A percentile compares a stretch with the other conserved stretches of the same genome.
These are phyloP conservation scores for Rhagonycha lutea DNA, from an alignment of 2,888 invertebrate species.

Conservation along the genomic window DNA sequence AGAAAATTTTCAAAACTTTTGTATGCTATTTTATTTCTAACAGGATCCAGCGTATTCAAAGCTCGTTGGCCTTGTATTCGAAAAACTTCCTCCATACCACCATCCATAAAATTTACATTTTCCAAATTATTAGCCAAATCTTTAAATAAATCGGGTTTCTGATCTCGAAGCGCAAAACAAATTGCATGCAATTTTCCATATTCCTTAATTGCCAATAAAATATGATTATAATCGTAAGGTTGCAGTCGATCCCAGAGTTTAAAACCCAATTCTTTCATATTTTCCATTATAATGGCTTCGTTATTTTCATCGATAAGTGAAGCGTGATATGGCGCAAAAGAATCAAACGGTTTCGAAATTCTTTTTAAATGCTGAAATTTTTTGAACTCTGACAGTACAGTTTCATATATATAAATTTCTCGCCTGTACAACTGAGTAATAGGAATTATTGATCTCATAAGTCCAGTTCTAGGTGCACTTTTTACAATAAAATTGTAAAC, in stretches of 20 bases:
- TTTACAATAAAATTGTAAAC: too few species aligned
- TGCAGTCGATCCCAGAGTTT: slow-evolving; percentile 18
- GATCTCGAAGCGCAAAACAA: too few species aligned
- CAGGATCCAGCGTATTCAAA: slow-evolving; percentile 15
- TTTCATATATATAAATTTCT: slow-evolving; percentile 42
- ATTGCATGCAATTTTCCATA: too few species aligned
- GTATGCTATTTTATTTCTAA: slow-evolving; percentile 19
- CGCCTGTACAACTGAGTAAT: slow-evolving; percentile 35
- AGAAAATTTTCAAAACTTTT: slow-evolving; percentile 24
- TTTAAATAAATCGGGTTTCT: too few species aligned
- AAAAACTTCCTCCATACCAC: neutral
- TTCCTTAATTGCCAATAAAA: too few species aligned
- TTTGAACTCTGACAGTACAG: slow-evolving; percentile 37
- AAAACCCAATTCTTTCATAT: slow-evolving; percentile 35
- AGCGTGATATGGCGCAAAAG: slow-evolving; percentile 27
- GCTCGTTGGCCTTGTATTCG: slow-evolving; percentile 15
- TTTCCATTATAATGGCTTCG: slow-evolving; percentile 38
- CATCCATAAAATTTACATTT: slow-evolving; percentile 26
- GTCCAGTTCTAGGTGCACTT: slow-evolving; percentile 34
- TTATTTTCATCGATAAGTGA: slow-evolving; percentile 27
- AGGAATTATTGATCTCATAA: slow-evolving; percentile 32
- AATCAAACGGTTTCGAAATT: slow-evolving; percentile 28
- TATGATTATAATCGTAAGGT: too few species aligned
- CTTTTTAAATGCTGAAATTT: slow-evolving; percentile 35
- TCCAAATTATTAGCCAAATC: slow-evolving; percentile 22